Evolutionary conservation across 2,888 invertebrate genomes (phyloP).

Genomic region (Chelonus formosanus): DNA sequence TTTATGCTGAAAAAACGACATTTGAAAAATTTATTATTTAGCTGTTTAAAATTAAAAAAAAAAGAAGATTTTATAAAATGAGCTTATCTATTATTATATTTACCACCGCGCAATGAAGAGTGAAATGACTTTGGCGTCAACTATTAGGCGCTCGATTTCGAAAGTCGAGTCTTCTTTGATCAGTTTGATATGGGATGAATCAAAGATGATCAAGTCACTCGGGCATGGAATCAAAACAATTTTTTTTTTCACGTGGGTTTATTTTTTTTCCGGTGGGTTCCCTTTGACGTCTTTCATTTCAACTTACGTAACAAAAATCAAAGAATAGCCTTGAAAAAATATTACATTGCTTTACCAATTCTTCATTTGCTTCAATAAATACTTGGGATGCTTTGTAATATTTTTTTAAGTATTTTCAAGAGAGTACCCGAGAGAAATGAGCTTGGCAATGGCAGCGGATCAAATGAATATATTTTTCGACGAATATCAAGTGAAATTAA

Average conservation of each 20-base stretch:
- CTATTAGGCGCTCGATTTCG: constrained; percentile 23
- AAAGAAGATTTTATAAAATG: too few relatives aligned
- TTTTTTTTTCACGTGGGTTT: constrained; percentile 13
- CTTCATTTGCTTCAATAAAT: too few relatives aligned
- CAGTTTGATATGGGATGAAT: constrained; percentile 11
- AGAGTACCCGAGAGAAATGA: too few relatives aligned
- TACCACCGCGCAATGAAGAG: constrained; percentile 17
- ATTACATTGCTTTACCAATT: constrained; percentile 6
- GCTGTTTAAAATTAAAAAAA: too few relatives aligned
- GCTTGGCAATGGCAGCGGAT: too few relatives aligned
- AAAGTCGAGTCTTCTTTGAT: constrained; percentile 16
- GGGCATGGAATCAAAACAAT: constrained; percentile 9
- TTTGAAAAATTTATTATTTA: too few relatives aligned
- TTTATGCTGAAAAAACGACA: too few relatives aligned
- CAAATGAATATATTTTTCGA: too few relatives aligned
- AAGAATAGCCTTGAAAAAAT: constrained; percentile 21
- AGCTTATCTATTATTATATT: too few relatives aligned
- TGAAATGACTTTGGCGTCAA: constrained; percentile 28
- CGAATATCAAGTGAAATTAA: too few relatives aligned
- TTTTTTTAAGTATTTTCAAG: too few relatives aligned
- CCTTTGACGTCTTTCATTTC: constrained; percentile 8
- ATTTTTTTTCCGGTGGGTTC: constrained; percentile 23
- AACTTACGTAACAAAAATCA: constrained; percentile 5
- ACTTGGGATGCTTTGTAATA: too few relatives aligned
- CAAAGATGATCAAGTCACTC: constrained; percentile 17